A percentile compares a stretch with the other conserved stretches of the same genome.
Conservation (phyloP, 2,888 invertebrate genomes). For the Drosophila histrio region DNA sequence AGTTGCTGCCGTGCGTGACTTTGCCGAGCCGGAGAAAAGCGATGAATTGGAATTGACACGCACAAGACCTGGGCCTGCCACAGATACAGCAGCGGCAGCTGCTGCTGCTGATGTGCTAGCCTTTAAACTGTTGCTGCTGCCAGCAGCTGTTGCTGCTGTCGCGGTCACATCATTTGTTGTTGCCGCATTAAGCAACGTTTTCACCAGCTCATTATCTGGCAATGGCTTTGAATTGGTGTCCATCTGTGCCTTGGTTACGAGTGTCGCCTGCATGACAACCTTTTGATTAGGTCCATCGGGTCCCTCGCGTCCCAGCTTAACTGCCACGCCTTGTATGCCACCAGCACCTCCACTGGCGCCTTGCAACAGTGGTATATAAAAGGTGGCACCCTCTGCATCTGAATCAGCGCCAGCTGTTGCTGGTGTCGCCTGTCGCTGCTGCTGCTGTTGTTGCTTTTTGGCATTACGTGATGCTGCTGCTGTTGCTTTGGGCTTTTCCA, state of each 20-base stretch:
- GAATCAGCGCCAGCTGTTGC: slow-evolving; percentile 81
- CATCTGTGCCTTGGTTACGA: slow-evolving; percentile 87
- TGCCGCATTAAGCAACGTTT: slow-evolving; percentile 79
- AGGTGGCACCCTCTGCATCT: slow-evolving; percentile 86
- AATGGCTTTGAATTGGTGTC: slow-evolving; percentile 82
- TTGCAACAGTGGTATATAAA: slow-evolving; percentile 87
- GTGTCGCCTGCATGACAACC: slow-evolving; percentile 87
- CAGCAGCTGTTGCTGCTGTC: slow-evolving; percentile 1
- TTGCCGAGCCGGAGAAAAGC: slow-evolving; percentile 82
- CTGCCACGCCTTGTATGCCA: slow-evolving; percentile 87
- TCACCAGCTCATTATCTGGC: slow-evolving; percentile 84
- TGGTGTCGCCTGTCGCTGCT: slow-evolving; percentile 36
- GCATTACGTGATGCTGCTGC: slow-evolving; percentile 48
- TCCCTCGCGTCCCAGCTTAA: slow-evolving; percentile 88
- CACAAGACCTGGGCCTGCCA: slow-evolving; percentile 60
- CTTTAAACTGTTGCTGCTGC: slow-evolving; percentile 45
- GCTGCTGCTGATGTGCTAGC: slow-evolving; percentile 65
- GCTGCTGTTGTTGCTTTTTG: slow-evolving; percentile 54
- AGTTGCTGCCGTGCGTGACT: slow-evolving; percentile 74
- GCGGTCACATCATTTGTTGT: slow-evolving; percentile 42
- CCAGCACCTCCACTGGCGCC: slow-evolving; percentile 83
- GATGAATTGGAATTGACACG: slow-evolving; percentile 84
- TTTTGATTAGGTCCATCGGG: slow-evolving; percentile 87
- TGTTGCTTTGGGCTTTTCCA: slow-evolving; percentile 77
- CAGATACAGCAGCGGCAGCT: slow-evolving; percentile 13